Evolutionary conservation across 1,140 invertebrate genomes (phyloP).

Genomic region (Caenorhabditis inopinata): DNA sequence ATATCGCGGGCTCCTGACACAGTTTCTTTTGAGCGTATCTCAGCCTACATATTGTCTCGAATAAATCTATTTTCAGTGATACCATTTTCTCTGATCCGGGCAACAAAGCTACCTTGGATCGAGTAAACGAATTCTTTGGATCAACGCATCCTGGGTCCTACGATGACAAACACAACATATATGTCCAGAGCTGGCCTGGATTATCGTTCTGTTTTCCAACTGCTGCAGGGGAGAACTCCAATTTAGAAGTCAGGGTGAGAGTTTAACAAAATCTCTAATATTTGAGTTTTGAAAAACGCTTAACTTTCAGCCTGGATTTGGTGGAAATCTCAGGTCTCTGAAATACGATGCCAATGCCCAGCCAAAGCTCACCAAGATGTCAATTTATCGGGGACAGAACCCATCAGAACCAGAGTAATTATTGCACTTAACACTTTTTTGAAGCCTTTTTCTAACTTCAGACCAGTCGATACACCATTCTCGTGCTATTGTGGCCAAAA

Average conservation of each 20-base stretch:
- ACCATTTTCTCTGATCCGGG: constrained; percentile 58
- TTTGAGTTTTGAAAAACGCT: not conserved
- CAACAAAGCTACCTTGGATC: constrained; percentile 53
- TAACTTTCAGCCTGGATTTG: constrained; percentile 55
- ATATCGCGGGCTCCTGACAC: too few relatives aligned
- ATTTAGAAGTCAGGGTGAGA: constrained; percentile 47
- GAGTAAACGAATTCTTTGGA: constrained; percentile 62
- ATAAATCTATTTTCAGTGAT: constrained; percentile 49
- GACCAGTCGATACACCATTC: constrained; percentile 52
- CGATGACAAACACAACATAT: constrained; percentile 62
- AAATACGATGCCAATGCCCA: constrained; percentile 56
- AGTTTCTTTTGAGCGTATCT: too few relatives aligned
- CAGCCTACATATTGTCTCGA: too few relatives aligned
- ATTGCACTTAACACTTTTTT: not conserved
- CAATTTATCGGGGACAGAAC: constrained; percentile 56
- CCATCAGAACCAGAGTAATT: constrained; percentile 53
- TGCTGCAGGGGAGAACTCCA: constrained; percentile 44
- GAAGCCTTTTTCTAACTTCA: not conserved
- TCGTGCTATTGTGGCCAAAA: constrained; percentile 56
- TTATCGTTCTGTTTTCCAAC: constrained; percentile 64
- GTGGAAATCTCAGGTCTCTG: constrained; percentile 58
- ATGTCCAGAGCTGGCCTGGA: constrained; percentile 63
- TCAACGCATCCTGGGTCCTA: constrained; percentile 65
- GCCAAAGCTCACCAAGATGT: constrained; percentile 59
- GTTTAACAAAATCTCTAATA: not conserved